A percentile compares a stretch with the other conserved stretches of the same genome.
These are phyloP conservation scores for Pitta sordida DNA, from an alignment of 2,113 vertebrate species.

Conservation along the genomic window DNA sequence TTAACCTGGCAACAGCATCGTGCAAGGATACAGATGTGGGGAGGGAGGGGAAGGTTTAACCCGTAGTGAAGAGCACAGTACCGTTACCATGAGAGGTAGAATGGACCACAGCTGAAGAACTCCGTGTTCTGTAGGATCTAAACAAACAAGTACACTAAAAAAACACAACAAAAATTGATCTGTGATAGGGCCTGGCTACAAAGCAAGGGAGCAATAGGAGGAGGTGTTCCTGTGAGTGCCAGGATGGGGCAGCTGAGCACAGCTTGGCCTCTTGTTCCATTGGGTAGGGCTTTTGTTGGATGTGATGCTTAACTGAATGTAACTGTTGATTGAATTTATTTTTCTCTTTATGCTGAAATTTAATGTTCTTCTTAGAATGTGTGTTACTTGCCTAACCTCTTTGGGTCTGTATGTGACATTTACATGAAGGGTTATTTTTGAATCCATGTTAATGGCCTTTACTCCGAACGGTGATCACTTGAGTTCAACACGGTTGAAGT, in stretches of 20 bases:
- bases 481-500: background rate
- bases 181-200: background rate
- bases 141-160: background rate
- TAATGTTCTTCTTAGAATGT: background rate
- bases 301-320: slow-evolving; percentile 12
- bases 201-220: background rate
- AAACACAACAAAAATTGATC: background rate
- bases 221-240: background rate
- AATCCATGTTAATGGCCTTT: slow-evolving; percentile 35
- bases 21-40: background rate
- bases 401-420: background rate
- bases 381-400: slow-evolving; percentile 1
- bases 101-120: background rate
- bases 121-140: background rate
- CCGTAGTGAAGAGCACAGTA: background rate
- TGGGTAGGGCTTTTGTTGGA: background rate
- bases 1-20: background rate
- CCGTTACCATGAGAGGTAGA: background rate
- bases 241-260: background rate
- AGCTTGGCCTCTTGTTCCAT: background rate
- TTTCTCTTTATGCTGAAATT: background rate
- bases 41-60: background rate
- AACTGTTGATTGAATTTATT: background rate
- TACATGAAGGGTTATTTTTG: background rate
- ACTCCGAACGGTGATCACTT: slow-evolving; percentile 1